A percentile compares a stretch with the other conserved stretches of the same genome.
Evolutionary conservation across 2,113 vertebrate genomes (phyloP).

Genomic region (Oreochromis tanganicae): DNA sequence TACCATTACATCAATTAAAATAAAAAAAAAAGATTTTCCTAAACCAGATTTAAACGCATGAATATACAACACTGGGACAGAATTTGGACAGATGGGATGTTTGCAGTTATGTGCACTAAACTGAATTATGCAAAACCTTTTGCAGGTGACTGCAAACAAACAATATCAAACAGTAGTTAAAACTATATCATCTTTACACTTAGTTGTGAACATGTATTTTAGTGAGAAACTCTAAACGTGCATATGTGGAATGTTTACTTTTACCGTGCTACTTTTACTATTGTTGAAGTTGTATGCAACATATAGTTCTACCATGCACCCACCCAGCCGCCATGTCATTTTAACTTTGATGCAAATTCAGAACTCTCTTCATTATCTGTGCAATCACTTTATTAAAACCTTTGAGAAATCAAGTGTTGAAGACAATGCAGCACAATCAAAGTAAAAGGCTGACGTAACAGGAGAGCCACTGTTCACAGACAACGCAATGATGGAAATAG

Average conservation of each 20-base stretch:
- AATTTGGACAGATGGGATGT: background rate
- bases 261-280: background rate
- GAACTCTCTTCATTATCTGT: background rate
- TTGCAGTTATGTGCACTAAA: background rate
- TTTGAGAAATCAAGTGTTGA: conserved; percentile 23
- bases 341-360: background rate
- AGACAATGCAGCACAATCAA: conserved; percentile 33
- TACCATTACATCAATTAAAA: background rate
- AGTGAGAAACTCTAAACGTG: background rate
- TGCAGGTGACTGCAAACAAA: background rate
- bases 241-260: background rate
- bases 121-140: background rate
- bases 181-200: background rate
- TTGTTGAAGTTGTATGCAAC: background rate
- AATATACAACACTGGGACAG: background rate
- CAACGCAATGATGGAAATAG: conserved; percentile 3
- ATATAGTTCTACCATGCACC: background rate
- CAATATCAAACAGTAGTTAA: background rate
- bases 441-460: conserved; percentile 2
- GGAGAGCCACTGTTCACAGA: background rate
- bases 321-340: background rate
- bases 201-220: background rate
- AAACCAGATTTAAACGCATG: background rate
- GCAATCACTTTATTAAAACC: conserved; percentile 30
- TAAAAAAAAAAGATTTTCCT: background rate